Base-by-base conservation (phyloP, 2,113 vertebrate genomes). In the Festucalex cinctus region DNA sequence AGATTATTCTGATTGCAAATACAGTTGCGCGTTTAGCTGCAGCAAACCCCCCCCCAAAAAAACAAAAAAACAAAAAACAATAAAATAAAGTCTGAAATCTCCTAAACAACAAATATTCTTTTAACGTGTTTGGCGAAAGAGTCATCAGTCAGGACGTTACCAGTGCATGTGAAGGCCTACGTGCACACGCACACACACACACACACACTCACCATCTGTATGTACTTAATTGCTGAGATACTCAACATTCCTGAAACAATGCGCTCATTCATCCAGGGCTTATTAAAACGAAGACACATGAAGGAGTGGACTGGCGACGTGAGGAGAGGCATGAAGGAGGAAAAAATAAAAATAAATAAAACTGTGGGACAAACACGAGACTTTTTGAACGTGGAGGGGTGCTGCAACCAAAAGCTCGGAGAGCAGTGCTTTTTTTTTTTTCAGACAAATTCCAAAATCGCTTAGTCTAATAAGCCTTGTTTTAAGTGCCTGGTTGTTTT, bases 321-420 rank as follows among this genome's bases (percentile, higher is more conserved):
- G 66, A 49, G 48, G 43, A 64, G 46, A 26, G 32, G 26, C 26
- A 49, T 28, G 14, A 32, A n/a, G 22, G 32, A 51, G n/a, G 7
- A n/a, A 19, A 5, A 12, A 62, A 22, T 1, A 4, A 68, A 66
- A 12, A 66, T 48, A 70, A 65, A 51, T 17, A 16, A 49, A 41
- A n/a, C 17, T 85, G 57, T 28, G 56, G 65, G 79, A 88, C 73
- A 79, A 75, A 78, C 61, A 66, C 61, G 64, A 56, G 65, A 66
- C 43, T 49, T 48, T 64, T 60, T 20, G 10, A 5, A 75, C 75
- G 57, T 84, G 71, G 84, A 89, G 85, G 83, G 86, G 83, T 85
- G 90, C 87, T 86, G 88, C 84, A 91, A 91, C 88, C 89, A 89
- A 91, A 90, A 89, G 81, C 88, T 82, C 22, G 84, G 84, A 85